phyloP scores from a whole-genome alignment of 1,140 invertebrate genomes.

The Bradysia coprophila region DNA sequence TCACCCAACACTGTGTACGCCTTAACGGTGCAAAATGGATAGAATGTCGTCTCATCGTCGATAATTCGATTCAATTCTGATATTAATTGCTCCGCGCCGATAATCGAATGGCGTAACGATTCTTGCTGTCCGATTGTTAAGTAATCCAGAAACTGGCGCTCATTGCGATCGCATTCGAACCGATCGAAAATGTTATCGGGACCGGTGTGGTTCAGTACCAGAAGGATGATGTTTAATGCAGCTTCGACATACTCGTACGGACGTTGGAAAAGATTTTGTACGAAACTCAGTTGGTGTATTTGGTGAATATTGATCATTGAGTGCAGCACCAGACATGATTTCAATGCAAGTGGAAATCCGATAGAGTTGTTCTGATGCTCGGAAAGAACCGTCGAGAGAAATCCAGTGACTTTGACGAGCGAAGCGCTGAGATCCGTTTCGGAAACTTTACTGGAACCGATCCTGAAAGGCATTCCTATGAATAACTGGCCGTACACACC shows the following conservation, averaged over 20 bases:
- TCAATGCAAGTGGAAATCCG: background rate
- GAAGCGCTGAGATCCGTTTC: background rate
- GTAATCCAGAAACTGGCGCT: too few relatives aligned
- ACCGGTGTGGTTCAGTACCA: too few relatives aligned
- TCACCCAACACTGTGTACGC: slow-evolving; percentile 7
- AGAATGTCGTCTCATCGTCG: slow-evolving; percentile 5
- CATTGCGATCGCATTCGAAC: too few relatives aligned
- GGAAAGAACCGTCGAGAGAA: slow-evolving; percentile 1
- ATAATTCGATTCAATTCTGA: slow-evolving; percentile 3
- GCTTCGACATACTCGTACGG: background rate
- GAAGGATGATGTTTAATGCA: background rate
- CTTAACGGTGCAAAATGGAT: slow-evolving; percentile 7
- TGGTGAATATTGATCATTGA: too few relatives aligned
- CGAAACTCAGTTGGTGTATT: too few relatives aligned
- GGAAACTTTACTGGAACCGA: background rate
- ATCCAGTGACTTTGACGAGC: slow-evolving; percentile 2
- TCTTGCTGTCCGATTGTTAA: background rate
- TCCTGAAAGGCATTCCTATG: background rate
- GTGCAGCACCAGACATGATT: too few relatives aligned
- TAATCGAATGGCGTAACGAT: slow-evolving; percentile 1
- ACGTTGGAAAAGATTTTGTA: too few relatives aligned
- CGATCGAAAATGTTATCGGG: too few relatives aligned
- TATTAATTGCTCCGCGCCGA: slow-evolving; percentile 2
- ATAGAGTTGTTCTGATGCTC: background rate
- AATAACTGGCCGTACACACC: background rate